Evolutionary conservation across 2,888 invertebrate species (phyloP).

Genomic region (Andrena praecox): DNA sequence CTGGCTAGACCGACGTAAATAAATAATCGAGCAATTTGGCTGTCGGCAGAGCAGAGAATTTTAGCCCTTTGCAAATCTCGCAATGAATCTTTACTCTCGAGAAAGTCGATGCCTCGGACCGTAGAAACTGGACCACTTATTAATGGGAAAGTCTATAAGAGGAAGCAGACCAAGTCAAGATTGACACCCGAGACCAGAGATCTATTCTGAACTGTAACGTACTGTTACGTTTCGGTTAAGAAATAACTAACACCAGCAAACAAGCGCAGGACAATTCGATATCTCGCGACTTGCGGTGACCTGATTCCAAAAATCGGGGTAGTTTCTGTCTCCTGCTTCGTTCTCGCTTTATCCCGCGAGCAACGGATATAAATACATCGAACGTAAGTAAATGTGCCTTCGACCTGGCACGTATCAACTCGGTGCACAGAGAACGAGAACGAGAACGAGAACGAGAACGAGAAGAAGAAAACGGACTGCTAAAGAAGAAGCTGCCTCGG

Average conservation of each 20-base stretch:
- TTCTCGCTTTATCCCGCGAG: slow-evolving; percentile 20
- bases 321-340: not conserved
- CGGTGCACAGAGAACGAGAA: not conserved
- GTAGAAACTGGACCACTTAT: too few relatives aligned
- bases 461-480: not conserved
- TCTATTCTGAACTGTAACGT: not conserved
- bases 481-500: slow-evolving; percentile 29
- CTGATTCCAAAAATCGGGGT: slow-evolving; percentile 43
- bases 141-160: too few relatives aligned
- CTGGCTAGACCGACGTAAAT: slow-evolving; percentile 3
- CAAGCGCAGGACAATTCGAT: slow-evolving; percentile 21
- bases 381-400: slow-evolving; percentile 23
- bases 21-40: slow-evolving; percentile 38
- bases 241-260: not conserved
- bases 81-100: not conserved
- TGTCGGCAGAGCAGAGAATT: slow-evolving; percentile 1
- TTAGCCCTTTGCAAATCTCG: not conserved
- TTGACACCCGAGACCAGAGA: not conserved
- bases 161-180: too few relatives aligned
- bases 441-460: not conserved
- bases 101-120: not conserved
- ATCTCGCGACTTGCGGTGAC: slow-evolving; percentile 47
- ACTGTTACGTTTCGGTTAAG: not conserved
- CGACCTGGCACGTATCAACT: slow-evolving; percentile 1
- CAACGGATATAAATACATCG: slow-evolving; percentile 63